Evolutionary conservation across 2,888 invertebrate genomes (phyloP).

Genomic region (Cryptocheilus praepositus): DNA sequence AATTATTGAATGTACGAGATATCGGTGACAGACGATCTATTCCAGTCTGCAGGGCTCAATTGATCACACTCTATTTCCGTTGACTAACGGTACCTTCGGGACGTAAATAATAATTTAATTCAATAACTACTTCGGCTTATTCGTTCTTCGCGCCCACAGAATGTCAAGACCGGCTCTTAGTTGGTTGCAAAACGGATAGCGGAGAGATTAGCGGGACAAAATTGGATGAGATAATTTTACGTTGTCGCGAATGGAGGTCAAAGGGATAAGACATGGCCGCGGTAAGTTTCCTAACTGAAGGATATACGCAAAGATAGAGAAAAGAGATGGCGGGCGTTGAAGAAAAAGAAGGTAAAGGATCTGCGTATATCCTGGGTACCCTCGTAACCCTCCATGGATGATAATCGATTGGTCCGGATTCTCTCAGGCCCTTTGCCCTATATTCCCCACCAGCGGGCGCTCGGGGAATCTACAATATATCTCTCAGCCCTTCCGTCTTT

Average conservation of each 20-base stretch:
- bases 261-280: conserved; percentile 40
- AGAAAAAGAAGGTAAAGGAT: conserved; percentile 35
- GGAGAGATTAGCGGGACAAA: too few species aligned
- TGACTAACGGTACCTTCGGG: neutral
- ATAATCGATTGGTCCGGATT: conserved; percentile 64
- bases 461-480: conserved; percentile 20
- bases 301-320: conserved; percentile 28
- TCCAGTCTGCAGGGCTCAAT: too few species aligned
- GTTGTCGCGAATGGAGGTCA: conserved; percentile 51
- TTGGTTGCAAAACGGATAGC: too few species aligned
- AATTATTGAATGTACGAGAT: neutral
- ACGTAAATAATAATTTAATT: neutral
- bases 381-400: conserved; percentile 59
- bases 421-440: conserved; percentile 52
- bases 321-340: conserved; percentile 38
- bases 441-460: conserved; percentile 30
- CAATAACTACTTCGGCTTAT: too few species aligned
- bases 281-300: conserved; percentile 26
- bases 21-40: conserved; percentile 23
- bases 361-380: conserved; percentile 43
- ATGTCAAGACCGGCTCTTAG: too few species aligned
- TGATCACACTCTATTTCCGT: conserved; percentile 7
- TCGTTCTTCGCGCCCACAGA: too few species aligned
- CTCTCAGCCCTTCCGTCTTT: conserved; percentile 39
- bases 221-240: conserved; percentile 36